Conservation (phyloP, 64 coral and sea anemone species). For the Astreopora myriophthalma region DNA sequence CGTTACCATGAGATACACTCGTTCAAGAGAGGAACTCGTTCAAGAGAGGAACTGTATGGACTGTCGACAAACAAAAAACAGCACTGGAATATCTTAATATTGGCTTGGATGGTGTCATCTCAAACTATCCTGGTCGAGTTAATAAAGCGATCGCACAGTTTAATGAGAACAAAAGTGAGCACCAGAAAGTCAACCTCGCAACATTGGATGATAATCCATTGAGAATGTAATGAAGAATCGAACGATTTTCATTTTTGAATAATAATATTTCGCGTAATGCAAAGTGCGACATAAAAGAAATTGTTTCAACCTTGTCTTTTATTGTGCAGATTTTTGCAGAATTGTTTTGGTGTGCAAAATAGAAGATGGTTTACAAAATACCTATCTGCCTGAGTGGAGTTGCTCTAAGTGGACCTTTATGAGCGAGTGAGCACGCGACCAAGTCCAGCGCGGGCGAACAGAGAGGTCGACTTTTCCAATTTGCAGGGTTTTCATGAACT, state of each 20-base stretch:
- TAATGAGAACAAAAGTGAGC: constrained; percentile 12
- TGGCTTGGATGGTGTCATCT: constrained; percentile 48
- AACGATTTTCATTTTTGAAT: constrained; percentile 24
- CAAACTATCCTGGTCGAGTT: constrained; percentile 16
- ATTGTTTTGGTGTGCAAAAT: constrained; percentile 5
- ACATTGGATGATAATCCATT: constrained; percentile 54
- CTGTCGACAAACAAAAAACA: constrained; percentile 25
- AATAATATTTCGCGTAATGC: constrained; percentile 4
- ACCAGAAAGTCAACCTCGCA: constrained; percentile 20
- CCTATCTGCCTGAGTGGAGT: not conserved
- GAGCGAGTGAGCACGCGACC: not conserved
- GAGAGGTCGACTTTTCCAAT: not conserved
- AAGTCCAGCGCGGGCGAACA: not conserved
- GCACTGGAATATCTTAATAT: constrained; percentile 25
- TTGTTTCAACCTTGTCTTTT: constrained; percentile 2
- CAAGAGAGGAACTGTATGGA: no score
- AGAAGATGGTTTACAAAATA: constrained; percentile 6
- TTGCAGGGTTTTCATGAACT: not conserved
- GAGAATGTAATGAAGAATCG: constrained; percentile 7
- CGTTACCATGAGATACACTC: no score
- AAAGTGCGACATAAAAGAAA: not conserved
- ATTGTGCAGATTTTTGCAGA: constrained; percentile 5
- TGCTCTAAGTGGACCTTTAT: not conserved
- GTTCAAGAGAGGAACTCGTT: no score
- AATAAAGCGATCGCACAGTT: constrained; percentile 21